Evolutionary conservation across 2,888 invertebrate genomes (phyloP).

Genomic region (Pollenia labialis): DNA sequence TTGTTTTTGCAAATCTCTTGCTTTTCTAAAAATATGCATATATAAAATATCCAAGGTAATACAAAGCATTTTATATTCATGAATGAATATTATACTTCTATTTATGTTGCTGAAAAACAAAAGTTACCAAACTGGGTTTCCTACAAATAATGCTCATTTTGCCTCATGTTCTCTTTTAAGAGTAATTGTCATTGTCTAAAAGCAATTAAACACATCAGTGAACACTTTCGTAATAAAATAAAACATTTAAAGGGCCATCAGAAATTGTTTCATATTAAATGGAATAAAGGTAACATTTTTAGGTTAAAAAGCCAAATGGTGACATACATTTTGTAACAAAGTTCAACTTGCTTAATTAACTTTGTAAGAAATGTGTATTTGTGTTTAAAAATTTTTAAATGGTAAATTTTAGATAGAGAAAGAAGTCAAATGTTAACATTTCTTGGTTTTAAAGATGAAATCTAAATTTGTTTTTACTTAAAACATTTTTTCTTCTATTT

Average conservation of each 20-base stretch:
- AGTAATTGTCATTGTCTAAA: slow-evolving; percentile 11
- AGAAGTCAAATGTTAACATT: background rate
- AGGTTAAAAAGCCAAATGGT: slow-evolving; percentile 1
- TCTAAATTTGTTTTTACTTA: slow-evolving; percentile 11
- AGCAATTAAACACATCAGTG: slow-evolving; percentile 41
- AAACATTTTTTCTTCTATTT: background rate
- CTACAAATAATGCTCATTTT: background rate
- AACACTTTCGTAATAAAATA: slow-evolving; percentile 28
- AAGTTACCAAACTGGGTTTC: no score
- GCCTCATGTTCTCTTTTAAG: background rate
- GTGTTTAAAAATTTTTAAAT: background rate
- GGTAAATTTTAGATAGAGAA: slow-evolving; percentile 2
- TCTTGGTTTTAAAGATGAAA: background rate
- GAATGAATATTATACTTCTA: no score
- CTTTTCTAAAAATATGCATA: no score
- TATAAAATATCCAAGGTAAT: no score
- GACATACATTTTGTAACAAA: background rate
- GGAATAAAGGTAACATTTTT: background rate
- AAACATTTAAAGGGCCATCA: slow-evolving; percentile 19
- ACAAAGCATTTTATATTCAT: no score
- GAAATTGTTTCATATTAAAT: background rate
- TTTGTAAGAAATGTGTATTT: no score
- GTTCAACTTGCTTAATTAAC: no score
- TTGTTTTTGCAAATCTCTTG: no score
- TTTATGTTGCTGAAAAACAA: no score